Base-by-base conservation (phyloP, 1,140 invertebrate genomes). In the Oedothorax gibbosus region DNA sequence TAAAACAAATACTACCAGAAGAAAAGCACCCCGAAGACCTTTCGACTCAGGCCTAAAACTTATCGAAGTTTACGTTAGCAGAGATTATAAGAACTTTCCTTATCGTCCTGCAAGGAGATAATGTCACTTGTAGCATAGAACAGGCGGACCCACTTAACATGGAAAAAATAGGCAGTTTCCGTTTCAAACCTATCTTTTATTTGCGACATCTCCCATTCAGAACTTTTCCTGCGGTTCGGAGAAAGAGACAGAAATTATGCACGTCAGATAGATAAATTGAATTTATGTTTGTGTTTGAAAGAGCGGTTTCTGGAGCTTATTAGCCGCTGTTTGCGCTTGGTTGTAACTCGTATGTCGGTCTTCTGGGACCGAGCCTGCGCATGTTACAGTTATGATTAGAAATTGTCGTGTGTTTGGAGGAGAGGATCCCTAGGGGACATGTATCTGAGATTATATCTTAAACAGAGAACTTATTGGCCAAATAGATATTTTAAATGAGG, bases 271-370 rank as follows among this genome's bases (percentile, higher is more conserved):
- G 72, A 79, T 77, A 54, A 79, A 79, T 78, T 68, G 62, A 66
- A 79, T 79, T 79, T 79, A 79, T 79, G 64, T 66, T 66, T 54
- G 62, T 66, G 49, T 79, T 66, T 66, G 50, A 56, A 50, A 73
- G 12, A 75, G 20, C 54, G 21, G 57, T 60, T 14, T 53, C 11
- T 18, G 35, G 72, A 35, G 50, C 15, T 71, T 71, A 71, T 71
- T 71, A 71, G 68, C 11, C 50, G n/a, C n/a, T n/a, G n/a, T n/a
- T n/a, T n/a, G n/a, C n/a, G 69, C 12, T 18, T 71, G 35, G 35
- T 35, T 35, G 35, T 35, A 35, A 35, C 35, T 35, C 35, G 35
- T 35, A 35, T 35, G 35, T 35, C 35, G 35, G 35, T 35, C 35
- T 35, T 35, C 5, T 2, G 35, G 35, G 35, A 35, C 35, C 5